Evolutionary conservation across 2,888 invertebrate species (phyloP), one percentile per base, ranked within the genome.

Genomic region (Ctenicera cuprea): DNA sequence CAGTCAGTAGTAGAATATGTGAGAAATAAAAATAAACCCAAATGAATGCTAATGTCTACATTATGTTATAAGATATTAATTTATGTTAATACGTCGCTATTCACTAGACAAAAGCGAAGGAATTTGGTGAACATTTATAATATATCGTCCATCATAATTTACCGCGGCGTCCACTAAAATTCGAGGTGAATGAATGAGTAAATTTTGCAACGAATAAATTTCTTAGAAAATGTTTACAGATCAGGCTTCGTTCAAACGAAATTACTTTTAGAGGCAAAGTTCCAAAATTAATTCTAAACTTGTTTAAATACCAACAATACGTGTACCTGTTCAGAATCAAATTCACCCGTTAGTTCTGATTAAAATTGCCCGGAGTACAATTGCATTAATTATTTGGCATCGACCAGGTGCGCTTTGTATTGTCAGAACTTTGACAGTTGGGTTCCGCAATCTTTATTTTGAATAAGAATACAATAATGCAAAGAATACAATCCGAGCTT

Each of bases 361-460:
- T 73, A 68, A 73, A 73, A 70, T 70, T 64, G 59, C 54, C 64
- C 37, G 38, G 33, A 65, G 66, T 63, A 66, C 74, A 74, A 70
- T 74, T 57, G 66, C 33, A 66, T 62, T 71, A 74, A 74, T 74
- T 74, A 74, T 71, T 73, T 71, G 61, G 54, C 67, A 74, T 74
- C 65, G 65, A 67, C 75, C 75, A 75, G 75, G 75, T 75, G 75
- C 75, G 66, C 73, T 67, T 69, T 72, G 65, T 65, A 54, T 71
- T 72, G 69, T 75, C 68, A 52, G 62, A n/a, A 78, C 80, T 81
- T 78, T 78, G 80, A 78, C 81, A 80, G 78, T 77, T 78, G 76
- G 76, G 77, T 79, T 81, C 78, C 79, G 79, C 76, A 80, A 80
- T 80, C 80, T 79, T 78, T 78, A 77, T 78, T 81, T 81, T 80